Conservation (phyloP, 2,113 vertebrate species). For the Okapia johnstoni region DNA sequence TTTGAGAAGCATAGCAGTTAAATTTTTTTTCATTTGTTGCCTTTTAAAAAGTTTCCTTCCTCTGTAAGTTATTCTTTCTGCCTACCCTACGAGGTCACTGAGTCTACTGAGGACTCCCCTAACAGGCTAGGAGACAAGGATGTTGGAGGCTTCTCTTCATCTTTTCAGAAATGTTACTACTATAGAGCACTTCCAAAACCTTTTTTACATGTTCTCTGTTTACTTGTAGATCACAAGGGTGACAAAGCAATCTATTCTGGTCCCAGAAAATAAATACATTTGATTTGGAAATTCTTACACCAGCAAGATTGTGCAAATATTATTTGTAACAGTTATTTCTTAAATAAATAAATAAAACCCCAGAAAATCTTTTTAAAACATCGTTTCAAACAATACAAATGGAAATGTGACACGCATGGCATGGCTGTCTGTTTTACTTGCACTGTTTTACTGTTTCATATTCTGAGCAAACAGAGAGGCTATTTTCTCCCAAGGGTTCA, state of each 20-base stretch:
- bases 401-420: conserved; percentile 86
- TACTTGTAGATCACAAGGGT: conserved; percentile 61
- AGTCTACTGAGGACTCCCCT: neutral
- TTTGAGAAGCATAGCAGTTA: conserved; percentile 31
- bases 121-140: neutral
- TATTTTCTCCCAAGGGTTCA: conserved; percentile 97
- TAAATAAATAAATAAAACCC: conserved; percentile 79
- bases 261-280: conserved; percentile 76
- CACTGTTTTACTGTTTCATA: conserved; percentile 91
- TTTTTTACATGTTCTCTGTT: conserved; percentile 45
- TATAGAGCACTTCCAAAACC: neutral
- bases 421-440: conserved; percentile 95
- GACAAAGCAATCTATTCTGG: conserved; percentile 74
- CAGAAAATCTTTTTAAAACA: conserved; percentile 82
- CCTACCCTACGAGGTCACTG: neutral
- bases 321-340: conserved; percentile 81
- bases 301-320: conserved; percentile 76
- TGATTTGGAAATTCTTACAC: conserved; percentile 76
- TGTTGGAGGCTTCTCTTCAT: neutral
- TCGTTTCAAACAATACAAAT: conserved; percentile 79
- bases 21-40: neutral
- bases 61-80: neutral
- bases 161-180: neutral
- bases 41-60: conserved; percentile 14
- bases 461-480: conserved; percentile 91